Percentiles rank a stretch among this genome's conserved stretches.
Conservation (phyloP, 2,113 vertebrate genomes). For the Rhineura floridana region DNA sequence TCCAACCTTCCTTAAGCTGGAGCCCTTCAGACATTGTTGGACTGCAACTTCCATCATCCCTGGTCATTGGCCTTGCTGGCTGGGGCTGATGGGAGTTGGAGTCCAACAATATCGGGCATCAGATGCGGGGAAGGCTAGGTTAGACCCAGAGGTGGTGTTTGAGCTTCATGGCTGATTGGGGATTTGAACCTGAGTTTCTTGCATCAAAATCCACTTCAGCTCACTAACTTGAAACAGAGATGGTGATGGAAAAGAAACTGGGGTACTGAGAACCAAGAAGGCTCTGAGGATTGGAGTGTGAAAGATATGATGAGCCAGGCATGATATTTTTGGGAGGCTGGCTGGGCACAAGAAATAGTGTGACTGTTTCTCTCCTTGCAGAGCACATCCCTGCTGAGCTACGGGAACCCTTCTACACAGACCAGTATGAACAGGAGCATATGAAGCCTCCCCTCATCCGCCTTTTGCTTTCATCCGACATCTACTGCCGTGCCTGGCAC, state of each 20-base stretch:
- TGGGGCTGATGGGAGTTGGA: too few species aligned
- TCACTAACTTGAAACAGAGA: background rate
- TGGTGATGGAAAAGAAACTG: background rate
- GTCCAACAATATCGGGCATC: too few species aligned
- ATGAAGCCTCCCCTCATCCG: slow-evolving; percentile 89
- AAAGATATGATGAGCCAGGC: background rate
- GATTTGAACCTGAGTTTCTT: background rate
- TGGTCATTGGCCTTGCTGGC: too few species aligned
- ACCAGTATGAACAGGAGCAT: slow-evolving; percentile 94
- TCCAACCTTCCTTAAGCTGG: too few species aligned
- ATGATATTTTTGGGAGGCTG: background rate
- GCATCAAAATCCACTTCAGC: background rate
- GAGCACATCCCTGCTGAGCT: slow-evolving; percentile 89
- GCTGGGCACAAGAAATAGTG: background rate
- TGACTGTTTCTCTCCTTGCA: slow-evolving; percentile 34
- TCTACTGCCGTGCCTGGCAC: slow-evolving; percentile 87
- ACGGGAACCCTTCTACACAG: slow-evolving; percentile 89
- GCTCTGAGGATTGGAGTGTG: background rate
- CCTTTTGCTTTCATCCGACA: slow-evolving; percentile 86
- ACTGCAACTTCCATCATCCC: too few species aligned
- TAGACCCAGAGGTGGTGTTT: background rate
- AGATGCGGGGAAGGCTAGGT: background rate
- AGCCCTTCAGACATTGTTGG: too few species aligned
- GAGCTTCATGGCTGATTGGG: background rate
- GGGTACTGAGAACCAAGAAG: background rate